These are phyloP conservation scores for Capromys pilorides DNA, from an alignment of 2,797 vertebrate species.

Conservation along the genomic window DNA sequence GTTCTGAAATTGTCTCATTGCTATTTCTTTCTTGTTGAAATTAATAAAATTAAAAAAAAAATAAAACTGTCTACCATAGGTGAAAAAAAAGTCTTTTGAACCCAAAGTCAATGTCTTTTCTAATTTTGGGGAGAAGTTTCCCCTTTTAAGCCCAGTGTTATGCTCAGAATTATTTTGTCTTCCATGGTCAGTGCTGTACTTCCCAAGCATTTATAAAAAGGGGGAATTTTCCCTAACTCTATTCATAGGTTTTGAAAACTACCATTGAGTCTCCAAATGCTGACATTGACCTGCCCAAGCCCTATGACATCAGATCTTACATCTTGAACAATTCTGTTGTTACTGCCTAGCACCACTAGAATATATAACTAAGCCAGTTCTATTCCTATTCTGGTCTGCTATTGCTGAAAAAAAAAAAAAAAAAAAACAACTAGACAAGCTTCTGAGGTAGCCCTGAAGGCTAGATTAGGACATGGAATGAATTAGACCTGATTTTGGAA, in stretches of 20 bases:
- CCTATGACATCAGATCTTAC: neutral
- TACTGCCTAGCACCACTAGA: neutral
- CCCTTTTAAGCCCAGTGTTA: neutral
- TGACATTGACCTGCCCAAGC: neutral
- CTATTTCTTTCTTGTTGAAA: no score
- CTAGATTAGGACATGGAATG: neutral
- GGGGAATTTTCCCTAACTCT: neutral
- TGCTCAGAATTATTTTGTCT: neutral
- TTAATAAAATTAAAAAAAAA: no score
- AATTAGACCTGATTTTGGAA: conserved; percentile 27
- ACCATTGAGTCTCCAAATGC: neutral
- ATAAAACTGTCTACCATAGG: no score
- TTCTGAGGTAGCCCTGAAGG: neutral
- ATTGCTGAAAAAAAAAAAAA: neutral
- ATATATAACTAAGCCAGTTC: neutral
- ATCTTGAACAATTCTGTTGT: neutral
- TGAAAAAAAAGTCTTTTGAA: neutral
- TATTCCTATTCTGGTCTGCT: neutral
- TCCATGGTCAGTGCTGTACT: neutral
- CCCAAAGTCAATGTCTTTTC: neutral
- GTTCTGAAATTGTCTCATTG: no score
- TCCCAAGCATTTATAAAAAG: neutral
- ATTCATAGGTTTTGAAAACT: neutral
- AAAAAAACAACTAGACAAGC: no score
- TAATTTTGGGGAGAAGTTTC: neutral